A percentile compares a stretch with the other conserved stretches of the same genome.
phyloP scores from a whole-genome alignment of 1,140 invertebrate species.

The Cherax quadricarinatus region DNA sequence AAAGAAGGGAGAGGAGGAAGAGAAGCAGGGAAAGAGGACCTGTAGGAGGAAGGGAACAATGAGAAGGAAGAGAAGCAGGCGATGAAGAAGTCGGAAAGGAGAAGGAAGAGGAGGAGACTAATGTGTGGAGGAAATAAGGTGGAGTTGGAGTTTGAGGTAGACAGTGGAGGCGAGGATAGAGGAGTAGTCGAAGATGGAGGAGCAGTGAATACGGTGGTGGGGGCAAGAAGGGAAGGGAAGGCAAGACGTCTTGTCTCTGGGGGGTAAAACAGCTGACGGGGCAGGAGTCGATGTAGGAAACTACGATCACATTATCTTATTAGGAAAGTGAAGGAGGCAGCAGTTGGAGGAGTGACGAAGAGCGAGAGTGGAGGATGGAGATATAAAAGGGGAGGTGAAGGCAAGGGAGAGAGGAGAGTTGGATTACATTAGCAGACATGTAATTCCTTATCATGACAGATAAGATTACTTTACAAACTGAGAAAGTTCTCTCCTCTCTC shows the following conservation, averaged over 20 bases:
- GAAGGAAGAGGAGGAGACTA: neutral
- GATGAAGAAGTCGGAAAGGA: neutral
- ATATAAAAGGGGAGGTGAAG: neutral
- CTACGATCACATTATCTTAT: too few relatives aligned
- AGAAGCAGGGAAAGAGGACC: neutral
- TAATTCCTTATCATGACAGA: too few relatives aligned
- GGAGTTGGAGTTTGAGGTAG: neutral
- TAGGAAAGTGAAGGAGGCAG: too few relatives aligned
- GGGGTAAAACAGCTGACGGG: too few relatives aligned
- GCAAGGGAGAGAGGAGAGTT: neutral
- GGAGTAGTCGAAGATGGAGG: neutral
- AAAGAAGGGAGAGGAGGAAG: neutral
- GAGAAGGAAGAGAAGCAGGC: neutral
- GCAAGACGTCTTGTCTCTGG: too few relatives aligned
- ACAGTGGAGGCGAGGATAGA: neutral
- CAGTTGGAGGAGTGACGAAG: too few relatives aligned
- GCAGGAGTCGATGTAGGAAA: too few relatives aligned
- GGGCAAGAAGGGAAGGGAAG: neutral
- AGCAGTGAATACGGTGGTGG: neutral
- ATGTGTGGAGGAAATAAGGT: neutral
- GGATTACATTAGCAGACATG: too few relatives aligned
- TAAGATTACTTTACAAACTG: too few relatives aligned
- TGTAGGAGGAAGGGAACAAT: neutral
- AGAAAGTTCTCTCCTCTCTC: too few relatives aligned
- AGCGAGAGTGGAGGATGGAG: too few relatives aligned